Base-by-base conservation (phyloP, 2,797 vertebrate species). In the Halcyon leucocephala region DNA sequence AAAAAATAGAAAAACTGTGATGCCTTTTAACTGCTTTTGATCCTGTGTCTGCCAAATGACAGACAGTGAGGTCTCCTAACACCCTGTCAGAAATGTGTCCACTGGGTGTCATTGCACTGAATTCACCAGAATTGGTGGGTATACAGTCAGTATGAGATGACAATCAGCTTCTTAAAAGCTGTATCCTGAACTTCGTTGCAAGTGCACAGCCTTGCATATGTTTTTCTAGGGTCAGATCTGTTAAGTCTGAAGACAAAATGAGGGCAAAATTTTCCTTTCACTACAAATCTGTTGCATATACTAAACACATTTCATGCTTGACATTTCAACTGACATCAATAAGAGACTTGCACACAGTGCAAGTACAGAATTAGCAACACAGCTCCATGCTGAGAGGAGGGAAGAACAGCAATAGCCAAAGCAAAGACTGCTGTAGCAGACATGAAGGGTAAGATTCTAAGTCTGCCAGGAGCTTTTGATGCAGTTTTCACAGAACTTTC, bases 271-370 rank as follows among this genome's bases (percentile, higher is more conserved):
- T 93, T 79, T 91, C 46, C 33, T 69, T 51, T 94, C 1, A 0
- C 9, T 95, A 66, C 22, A 93, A 83, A 71, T 82, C 60, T 73
- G 48, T 86, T 95, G 52, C 62, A 37, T 69, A 44, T 22, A 80
- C 42, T 86, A 72, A 95, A 86, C 28, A 55, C 31, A 90, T 94
- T 95, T 95, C 70, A 94, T 66, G 82, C 82, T 96, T 96, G 95
- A 95, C 85, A 95, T 95, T 96, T 96, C 80, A 66, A 84, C 29
- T 76, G 65, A 58, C 91, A 95, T 90, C 3, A 4, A 65, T 86
- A 93, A 86, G 72, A 83, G 73, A 86, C 49, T 74, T 89, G 49
- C 31, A 78, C 20, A 41, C 35, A 51, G 79, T 54, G 25, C 37
- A 88, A 86, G 29, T 31, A 57, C 48, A 78, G 82, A 94, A 89